Percentiles rank a stretch among this genome's conserved stretches.
Evolutionary conservation across 2,888 invertebrate genomes (phyloP).

Genomic region (Trissoscelio sp.): DNA sequence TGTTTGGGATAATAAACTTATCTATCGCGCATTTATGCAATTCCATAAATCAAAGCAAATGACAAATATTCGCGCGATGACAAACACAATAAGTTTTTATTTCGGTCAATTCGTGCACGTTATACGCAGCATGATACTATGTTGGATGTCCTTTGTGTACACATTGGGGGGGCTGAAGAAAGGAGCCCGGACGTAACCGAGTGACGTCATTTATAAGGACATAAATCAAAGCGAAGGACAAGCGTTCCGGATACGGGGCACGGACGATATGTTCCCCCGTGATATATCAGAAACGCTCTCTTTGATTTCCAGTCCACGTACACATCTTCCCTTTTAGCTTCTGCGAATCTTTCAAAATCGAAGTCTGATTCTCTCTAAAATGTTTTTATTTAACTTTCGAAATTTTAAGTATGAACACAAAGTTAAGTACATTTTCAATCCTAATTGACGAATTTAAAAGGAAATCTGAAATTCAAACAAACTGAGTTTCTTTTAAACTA

Average conservation of each 20-base stretch:
- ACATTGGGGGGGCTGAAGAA: slow-evolving; percentile 75
- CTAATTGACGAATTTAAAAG: too few relatives aligned
- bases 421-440: too few relatives aligned
- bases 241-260: slow-evolving; percentile 77
- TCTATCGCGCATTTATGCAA: slow-evolving; percentile 53
- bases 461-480: too few relatives aligned
- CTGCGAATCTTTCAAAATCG: slow-evolving; percentile 33
- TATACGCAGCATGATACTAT: slow-evolving; percentile 82
- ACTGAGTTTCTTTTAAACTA: too few relatives aligned
- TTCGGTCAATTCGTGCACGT: slow-evolving; percentile 83
- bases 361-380: too few relatives aligned
- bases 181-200: slow-evolving; percentile 78
- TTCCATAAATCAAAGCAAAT: slow-evolving; percentile 75
- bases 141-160: slow-evolving; percentile 82
- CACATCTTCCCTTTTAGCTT: slow-evolving; percentile 46
- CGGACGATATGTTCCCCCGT: slow-evolving; percentile 74
- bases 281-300: slow-evolving; percentile 70
- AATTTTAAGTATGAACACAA: too few relatives aligned
- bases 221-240: slow-evolving; percentile 83
- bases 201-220: slow-evolving; percentile 84
- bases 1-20: slow-evolving; percentile 16
- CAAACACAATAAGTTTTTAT: slow-evolving; percentile 84
- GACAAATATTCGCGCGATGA: slow-evolving; percentile 78
- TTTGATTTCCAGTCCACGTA: slow-evolving; percentile 63
- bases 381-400: too few relatives aligned